A percentile compares a stretch with the other conserved stretches of the same genome.
phyloP scores from a whole-genome alignment of 2,113 vertebrate species.

The Dendropsophus ebraccatus region DNA sequence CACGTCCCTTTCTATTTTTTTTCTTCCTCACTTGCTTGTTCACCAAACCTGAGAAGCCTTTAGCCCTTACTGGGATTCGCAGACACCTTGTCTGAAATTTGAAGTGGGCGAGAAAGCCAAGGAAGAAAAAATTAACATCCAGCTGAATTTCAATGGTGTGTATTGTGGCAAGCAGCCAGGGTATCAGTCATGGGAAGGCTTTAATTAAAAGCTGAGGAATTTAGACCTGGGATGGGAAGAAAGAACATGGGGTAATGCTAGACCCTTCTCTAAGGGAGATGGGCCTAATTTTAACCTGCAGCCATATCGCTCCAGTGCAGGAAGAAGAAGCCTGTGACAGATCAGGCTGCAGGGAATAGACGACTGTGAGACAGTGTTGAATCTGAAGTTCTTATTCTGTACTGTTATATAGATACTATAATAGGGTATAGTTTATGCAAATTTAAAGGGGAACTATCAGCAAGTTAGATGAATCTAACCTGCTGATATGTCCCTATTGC shows the following conservation, averaged over 20 bases:
- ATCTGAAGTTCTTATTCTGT: background rate
- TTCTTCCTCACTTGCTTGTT: background rate
- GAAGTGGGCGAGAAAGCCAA: slow-evolving; percentile 32
- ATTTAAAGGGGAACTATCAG: no score
- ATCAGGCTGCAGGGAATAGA: background rate
- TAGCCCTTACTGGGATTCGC: background rate
- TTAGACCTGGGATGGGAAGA: slow-evolving; percentile 70
- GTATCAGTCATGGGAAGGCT: slow-evolving; percentile 72
- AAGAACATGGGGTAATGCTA: slow-evolving; percentile 30
- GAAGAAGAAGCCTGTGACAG: background rate
- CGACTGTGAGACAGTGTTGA: background rate
- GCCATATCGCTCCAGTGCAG: background rate
- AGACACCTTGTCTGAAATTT: slow-evolving; percentile 24
- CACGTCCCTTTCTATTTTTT: background rate
- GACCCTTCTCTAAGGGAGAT: slow-evolving; percentile 15
- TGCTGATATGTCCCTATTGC: no score
- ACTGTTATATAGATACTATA: background rate
- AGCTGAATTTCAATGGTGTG: slow-evolving; percentile 80
- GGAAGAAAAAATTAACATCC: slow-evolving; percentile 66
- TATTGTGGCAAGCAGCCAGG: slow-evolving; percentile 74
- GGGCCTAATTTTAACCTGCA: background rate
- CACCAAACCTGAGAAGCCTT: slow-evolving; percentile 1
- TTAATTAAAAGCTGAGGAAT: slow-evolving; percentile 83
- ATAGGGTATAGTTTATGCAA: background rate
- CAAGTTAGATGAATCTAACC: no score